Evolutionary conservation across 2,797 vertebrate genomes (phyloP).

Genomic region (Hydrocynus forskahlii): DNA sequence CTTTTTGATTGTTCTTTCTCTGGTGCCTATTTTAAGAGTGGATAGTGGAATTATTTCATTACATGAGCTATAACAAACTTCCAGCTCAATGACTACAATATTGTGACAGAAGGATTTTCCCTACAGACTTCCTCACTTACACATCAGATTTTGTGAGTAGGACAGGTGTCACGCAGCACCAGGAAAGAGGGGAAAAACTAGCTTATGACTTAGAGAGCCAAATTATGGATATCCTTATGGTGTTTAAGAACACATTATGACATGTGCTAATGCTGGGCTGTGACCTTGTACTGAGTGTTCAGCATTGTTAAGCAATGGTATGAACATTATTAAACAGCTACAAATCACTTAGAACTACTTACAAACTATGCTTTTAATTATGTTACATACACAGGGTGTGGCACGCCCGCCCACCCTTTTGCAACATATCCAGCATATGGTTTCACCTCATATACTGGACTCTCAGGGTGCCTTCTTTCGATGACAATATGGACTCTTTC

Average conservation of each 20-base stretch:
- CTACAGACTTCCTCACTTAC: conserved; percentile 22
- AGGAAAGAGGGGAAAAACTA: conserved; percentile 28
- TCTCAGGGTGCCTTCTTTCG: too few relatives aligned
- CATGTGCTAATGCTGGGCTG: conserved; percentile 35
- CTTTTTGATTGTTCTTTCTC: conserved; percentile 4
- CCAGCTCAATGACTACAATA: not conserved
- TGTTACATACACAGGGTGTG: too few relatives aligned
- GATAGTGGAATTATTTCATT: conserved; percentile 22
- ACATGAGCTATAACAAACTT: conserved; percentile 5
- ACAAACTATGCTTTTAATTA: too few relatives aligned
- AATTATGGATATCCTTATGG: conserved; percentile 42
- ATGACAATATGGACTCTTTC: too few relatives aligned
- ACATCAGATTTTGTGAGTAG: conserved; percentile 39
- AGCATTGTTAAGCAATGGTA: not conserved
- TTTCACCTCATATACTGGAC: too few relatives aligned
- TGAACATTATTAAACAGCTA: not conserved
- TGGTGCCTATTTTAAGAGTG: not conserved
- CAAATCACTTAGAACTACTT: not conserved
- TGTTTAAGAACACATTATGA: conserved; percentile 28
- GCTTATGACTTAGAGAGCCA: conserved; percentile 21
- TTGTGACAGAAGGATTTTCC: conserved; percentile 40
- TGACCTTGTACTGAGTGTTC: conserved; percentile 31
- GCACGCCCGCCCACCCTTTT: too few relatives aligned
- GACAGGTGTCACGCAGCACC: conserved; percentile 44
- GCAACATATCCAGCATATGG: too few relatives aligned